Evolutionary conservation across 37 sponge, comb jelly and placozoan species (phyloP), one percentile per base, ranked within the genome.

Genomic region (Hormiphora californensis): DNA sequence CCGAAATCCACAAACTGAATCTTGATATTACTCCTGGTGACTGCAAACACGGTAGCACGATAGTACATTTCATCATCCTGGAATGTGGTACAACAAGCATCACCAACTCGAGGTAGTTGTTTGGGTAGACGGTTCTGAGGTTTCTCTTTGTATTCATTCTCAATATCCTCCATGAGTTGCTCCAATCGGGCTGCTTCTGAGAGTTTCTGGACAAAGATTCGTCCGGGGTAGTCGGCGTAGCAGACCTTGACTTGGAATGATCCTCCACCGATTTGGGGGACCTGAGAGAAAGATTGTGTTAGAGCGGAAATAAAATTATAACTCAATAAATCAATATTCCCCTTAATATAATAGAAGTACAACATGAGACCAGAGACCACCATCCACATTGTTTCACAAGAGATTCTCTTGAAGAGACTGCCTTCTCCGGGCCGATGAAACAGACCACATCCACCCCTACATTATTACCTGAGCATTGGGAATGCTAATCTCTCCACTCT

Each of bases 1-100:
- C 62, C 62, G 62, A n/a, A 59, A 22, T 59, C 62, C 22, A 59
- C 7, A 27, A 59, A 59, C 62, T 59, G 62, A 22, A 59, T 59
- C 62, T 59, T 59, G 62, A 59, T 59, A 23, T 21, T 25, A 59
- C 25, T 23, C 27, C 62, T 21, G 11, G 62, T 59, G 27, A 59
- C 22, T n/a, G 25, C 62, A 27, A 23, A 59, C 5, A 59, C 27
- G 5, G n/a, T 7, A 7, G 62, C 62, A 7, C 62, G 62, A 27
- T 59, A n/a, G 22, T 25, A 59, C 11, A 7, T 7, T 59, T 59
- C 62, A 59, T 59, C 62, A n/a, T 59, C 62, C 7, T 21, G 22
- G 62, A 23, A 59, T 27, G 11, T 11, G 11, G 62, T 22, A 17
- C 62, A 59, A 17, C 62, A 59, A 59, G 22, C 27, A 59, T 21